Conservation (phyloP, 2,888 invertebrate species). For the Dascillus cervinus region DNA sequence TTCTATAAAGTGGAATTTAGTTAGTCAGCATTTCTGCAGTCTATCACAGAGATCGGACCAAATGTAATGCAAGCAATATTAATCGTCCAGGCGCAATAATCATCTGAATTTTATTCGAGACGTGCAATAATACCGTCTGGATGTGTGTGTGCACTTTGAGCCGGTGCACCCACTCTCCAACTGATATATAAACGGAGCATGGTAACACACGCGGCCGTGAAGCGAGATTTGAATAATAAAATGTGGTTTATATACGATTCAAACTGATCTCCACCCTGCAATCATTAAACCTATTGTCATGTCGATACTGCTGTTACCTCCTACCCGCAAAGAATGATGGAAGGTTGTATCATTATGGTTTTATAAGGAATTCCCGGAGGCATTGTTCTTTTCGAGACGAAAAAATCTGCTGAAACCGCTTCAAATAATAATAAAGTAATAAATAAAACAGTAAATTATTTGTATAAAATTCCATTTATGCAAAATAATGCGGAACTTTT, state of each 20-base stretch:
- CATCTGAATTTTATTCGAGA: no score
- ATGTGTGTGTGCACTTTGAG: no score
- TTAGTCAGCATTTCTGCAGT: conserved; percentile 14
- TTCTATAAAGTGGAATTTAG: conserved; percentile 5
- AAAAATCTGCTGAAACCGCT: conserved; percentile 3
- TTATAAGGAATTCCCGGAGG: conserved; percentile 7
- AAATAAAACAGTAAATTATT: no score
- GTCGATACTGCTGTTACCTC: conserved; percentile 21
- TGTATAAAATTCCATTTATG: no score
- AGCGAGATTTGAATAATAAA: conserved; percentile 12
- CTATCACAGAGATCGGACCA: no score
- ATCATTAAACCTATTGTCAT: conserved; percentile 21
- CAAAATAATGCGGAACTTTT: no score
- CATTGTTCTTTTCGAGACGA: conserved; percentile 14
- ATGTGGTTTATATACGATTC: conserved; percentile 10
- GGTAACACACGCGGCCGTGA: conserved; percentile 11
- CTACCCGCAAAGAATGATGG: conserved; percentile 15
- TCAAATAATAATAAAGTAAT: no score
- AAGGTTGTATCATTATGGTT: conserved; percentile 17
- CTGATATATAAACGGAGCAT: no score
- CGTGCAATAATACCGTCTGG: no score
- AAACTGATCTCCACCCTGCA: conserved; percentile 13
- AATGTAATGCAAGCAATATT: no score
- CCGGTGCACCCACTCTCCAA: no score
- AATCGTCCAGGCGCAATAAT: no score